phyloP scores from a whole-genome alignment of 1,140 invertebrate species.

The Zeugodacus cucurbitae region DNA sequence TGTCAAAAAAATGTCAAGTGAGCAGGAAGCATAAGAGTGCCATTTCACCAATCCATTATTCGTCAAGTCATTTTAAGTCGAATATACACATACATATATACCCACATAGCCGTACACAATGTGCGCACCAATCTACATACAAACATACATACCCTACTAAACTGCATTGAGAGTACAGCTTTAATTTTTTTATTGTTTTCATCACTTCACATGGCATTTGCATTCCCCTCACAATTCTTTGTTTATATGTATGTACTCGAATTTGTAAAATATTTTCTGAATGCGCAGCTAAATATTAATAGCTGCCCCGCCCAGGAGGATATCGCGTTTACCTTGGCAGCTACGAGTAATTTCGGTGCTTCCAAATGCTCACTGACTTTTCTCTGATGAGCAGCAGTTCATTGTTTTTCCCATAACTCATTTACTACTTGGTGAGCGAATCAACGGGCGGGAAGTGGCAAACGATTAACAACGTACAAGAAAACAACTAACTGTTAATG shows the following conservation, averaged over 20 bases:
- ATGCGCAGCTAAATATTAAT: conserved; percentile 52
- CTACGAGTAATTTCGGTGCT: not conserved
- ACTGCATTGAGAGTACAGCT: not conserved
- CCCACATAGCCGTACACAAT: not conserved
- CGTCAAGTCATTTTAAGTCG: not conserved
- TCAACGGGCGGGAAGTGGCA: conserved; percentile 29
- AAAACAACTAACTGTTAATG: conserved; percentile 34
- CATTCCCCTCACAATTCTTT: conserved; percentile 1
- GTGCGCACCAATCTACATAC: not conserved
- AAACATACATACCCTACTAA: not conserved
- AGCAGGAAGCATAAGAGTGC: conserved; percentile 29
- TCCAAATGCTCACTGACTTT: conserved; percentile 40
- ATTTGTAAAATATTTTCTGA: conserved; percentile 16
- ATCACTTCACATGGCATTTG: conserved; percentile 1
- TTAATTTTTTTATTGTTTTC: conserved; percentile 19
- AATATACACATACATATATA: not conserved
- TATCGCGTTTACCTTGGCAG: conserved; percentile 38
- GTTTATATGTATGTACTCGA: not conserved
- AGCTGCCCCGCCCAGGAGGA: conserved; percentile 54
- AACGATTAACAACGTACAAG: conserved; percentile 27
- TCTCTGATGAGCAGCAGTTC: conserved; percentile 43
- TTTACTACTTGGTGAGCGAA: conserved; percentile 45
- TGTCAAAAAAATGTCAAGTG: conserved; percentile 34
- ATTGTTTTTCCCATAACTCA: conserved; percentile 61
- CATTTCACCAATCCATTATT: conserved; percentile 24